Conservation (phyloP, 2,113 vertebrate species). For the Butastur rufipennis region DNA sequence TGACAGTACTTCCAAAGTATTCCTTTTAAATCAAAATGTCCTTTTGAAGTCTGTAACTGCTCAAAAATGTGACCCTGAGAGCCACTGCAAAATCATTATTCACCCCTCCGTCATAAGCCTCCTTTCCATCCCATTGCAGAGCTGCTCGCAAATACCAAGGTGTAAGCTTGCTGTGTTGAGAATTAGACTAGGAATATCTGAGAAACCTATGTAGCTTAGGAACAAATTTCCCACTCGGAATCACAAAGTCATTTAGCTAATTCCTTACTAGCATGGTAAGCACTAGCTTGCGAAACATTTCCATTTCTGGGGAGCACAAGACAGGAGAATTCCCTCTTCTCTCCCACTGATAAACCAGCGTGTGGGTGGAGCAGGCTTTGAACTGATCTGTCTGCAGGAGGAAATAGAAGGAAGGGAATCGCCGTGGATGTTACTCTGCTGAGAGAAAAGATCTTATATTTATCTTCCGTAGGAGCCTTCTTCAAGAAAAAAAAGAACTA, state of each 20-base stretch:
- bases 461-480: background rate
- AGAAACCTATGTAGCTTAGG: background rate
- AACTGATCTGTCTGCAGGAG: background rate
- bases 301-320: background rate
- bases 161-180: background rate
- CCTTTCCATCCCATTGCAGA: background rate
- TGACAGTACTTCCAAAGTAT: background rate
- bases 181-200: background rate
- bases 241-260: background rate
- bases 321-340: background rate
- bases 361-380: background rate
- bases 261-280: background rate
- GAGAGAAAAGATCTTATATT: background rate
- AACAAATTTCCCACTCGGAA: background rate
- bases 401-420: background rate
- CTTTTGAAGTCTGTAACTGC: background rate
- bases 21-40: background rate
- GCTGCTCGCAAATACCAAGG: background rate
- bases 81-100: background rate
- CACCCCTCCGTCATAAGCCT: background rate
- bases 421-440: background rate
- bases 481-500: background rate
- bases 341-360: background rate
- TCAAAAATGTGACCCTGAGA: background rate
- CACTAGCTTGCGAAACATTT: background rate